These are phyloP conservation scores for Melinaea menophilus DNA, from an alignment of 2,888 invertebrate genomes.

Conservation along the genomic window DNA sequence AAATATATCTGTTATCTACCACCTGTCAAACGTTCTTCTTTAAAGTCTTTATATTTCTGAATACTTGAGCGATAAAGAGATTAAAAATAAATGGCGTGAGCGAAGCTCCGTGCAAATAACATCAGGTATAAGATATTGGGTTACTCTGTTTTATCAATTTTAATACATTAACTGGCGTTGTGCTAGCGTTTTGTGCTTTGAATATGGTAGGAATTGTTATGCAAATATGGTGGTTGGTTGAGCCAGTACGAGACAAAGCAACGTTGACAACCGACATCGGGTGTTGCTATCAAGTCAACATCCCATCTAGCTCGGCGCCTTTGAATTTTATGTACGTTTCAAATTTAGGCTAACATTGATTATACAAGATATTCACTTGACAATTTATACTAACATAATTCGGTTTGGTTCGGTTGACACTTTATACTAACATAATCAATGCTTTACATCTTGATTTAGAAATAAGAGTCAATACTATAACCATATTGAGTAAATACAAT, in stretches of 20 bases:
- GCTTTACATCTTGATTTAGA: neutral
- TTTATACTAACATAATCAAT: neutral
- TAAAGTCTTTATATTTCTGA: too few species aligned
- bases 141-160: conserved; percentile 20
- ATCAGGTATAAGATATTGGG: neutral
- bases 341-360: conserved; percentile 15
- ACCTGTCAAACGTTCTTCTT: too few species aligned
- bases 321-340: conserved; percentile 34
- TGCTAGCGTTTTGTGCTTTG: conserved; percentile 25
- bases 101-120: too few species aligned
- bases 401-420: neutral
- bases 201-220: conserved; percentile 56
- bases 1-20: too few species aligned
- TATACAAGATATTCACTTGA: conserved; percentile 11
- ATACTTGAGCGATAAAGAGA: too few species aligned
- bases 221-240: conserved; percentile 71
- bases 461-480: too few species aligned
- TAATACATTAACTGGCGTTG: conserved; percentile 26
- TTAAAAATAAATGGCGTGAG: too few species aligned
- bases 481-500: too few species aligned
- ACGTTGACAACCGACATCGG: conserved; percentile 68
- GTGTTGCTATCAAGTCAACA: conserved; percentile 63
- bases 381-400: neutral
- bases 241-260: conserved; percentile 73
- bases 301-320: conserved; percentile 48